phyloP scores from a whole-genome alignment of 2,113 vertebrate species.

The Grammomys surdaster region DNA sequence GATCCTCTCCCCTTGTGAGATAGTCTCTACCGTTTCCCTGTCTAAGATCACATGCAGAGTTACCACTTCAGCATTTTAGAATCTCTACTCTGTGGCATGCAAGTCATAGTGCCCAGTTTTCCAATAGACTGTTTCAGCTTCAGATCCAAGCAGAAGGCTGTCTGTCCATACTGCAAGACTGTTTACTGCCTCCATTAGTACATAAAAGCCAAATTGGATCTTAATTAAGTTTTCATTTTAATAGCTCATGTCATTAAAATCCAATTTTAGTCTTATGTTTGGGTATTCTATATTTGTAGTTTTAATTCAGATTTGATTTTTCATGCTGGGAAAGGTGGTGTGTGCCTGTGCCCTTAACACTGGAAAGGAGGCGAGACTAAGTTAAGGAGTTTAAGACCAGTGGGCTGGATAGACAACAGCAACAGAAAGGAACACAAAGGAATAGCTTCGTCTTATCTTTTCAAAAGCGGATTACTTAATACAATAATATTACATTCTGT shows the following conservation, averaged over 20 bases:
- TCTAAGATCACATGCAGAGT: neutral
- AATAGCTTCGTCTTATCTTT: constrained; percentile 39
- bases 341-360: neutral
- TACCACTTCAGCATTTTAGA: neutral
- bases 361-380: neutral
- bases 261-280: constrained; percentile 23
- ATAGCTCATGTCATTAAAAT: constrained; percentile 55
- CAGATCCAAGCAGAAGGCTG: neutral
- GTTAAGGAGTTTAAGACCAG: neutral
- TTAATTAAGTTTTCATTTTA: constrained; percentile 33
- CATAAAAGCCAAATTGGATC: neutral
- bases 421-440: neutral
- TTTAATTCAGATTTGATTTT: constrained; percentile 40
- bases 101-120: neutral
- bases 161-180: neutral
- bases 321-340: neutral
- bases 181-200: neutral
- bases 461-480: constrained; percentile 15
- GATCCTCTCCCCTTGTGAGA: neutral
- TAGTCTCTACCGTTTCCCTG: neutral
- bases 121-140: neutral
- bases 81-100: neutral
- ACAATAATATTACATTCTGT: neutral
- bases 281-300: neutral
- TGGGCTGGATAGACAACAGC: neutral